phyloP scores from a whole-genome alignment of 2,113 vertebrate genomes.

The Mastomys natalensis region DNA sequence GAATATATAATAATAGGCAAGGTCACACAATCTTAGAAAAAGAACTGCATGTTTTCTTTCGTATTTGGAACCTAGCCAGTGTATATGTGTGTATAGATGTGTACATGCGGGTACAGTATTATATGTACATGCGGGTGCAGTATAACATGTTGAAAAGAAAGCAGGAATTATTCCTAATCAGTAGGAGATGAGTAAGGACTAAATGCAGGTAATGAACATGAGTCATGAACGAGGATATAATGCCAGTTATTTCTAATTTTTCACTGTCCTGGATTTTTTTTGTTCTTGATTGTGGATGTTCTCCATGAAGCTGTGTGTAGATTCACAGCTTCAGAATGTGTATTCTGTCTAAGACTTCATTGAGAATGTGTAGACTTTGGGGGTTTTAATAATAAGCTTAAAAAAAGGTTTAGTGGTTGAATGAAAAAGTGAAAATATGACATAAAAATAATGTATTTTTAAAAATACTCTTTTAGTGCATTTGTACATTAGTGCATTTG shows the following conservation, averaged over 20 bases:
- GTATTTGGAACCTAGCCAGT: neutral
- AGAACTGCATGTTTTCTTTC: neutral
- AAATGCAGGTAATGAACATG: neutral
- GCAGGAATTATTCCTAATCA: neutral
- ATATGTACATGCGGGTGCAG: neutral
- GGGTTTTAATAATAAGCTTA: neutral
- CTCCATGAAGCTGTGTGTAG: too few relatives aligned
- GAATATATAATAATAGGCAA: neutral
- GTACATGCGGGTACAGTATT: neutral
- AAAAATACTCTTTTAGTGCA: neutral
- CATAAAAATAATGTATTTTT: slow-evolving; percentile 16
- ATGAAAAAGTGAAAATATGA: neutral
- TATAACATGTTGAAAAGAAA: neutral
- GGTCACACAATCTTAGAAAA: neutral
- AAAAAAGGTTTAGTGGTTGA: neutral
- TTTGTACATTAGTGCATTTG: neutral
- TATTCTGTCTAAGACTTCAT: neutral
- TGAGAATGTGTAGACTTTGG: neutral
- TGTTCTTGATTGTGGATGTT: neutral
- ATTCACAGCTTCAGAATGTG: neutral
- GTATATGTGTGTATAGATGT: neutral
- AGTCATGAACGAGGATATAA: neutral
- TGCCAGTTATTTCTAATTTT: neutral
- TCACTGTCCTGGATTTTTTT: neutral
- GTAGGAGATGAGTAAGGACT: neutral